Conservation (phyloP, 2,113 vertebrate species). For the Peucedramus taeniatus region DNA sequence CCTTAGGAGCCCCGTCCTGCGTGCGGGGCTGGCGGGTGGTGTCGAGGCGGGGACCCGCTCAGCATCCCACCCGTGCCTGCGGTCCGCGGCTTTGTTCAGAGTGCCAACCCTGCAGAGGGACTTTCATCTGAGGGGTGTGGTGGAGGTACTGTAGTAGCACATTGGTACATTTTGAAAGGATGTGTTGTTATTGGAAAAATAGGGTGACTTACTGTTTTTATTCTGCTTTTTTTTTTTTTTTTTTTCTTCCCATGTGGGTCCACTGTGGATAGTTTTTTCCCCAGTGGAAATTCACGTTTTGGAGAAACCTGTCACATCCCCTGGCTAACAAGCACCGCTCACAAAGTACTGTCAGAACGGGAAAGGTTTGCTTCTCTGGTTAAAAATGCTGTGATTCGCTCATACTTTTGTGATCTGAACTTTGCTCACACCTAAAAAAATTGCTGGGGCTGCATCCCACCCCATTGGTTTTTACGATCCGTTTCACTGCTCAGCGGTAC, state of each 20-base stretch:
- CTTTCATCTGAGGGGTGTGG: not conserved
- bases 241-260: not conserved
- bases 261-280: not conserved
- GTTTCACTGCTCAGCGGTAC: not conserved
- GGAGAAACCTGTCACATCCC: not conserved
- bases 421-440: conserved; percentile 52
- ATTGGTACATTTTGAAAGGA: not conserved
- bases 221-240: not conserved
- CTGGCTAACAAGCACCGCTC: not conserved
- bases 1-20: not conserved
- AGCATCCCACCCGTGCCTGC: not conserved
- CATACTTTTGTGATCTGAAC: conserved; percentile 27
- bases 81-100: not conserved
- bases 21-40: not conserved
- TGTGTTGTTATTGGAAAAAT: not conserved
- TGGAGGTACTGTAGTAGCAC: not conserved
- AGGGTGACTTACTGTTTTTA: not conserved
- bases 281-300: not conserved
- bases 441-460: not conserved
- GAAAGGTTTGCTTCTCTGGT: not conserved
- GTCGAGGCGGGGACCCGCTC: not conserved
- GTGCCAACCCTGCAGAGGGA: not conserved
- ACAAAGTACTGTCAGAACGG: not conserved
- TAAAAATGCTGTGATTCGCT: not conserved
- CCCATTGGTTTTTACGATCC: not conserved